Base-by-base conservation (phyloP, 2,797 vertebrate species). In the Molossus alvarezi region DNA sequence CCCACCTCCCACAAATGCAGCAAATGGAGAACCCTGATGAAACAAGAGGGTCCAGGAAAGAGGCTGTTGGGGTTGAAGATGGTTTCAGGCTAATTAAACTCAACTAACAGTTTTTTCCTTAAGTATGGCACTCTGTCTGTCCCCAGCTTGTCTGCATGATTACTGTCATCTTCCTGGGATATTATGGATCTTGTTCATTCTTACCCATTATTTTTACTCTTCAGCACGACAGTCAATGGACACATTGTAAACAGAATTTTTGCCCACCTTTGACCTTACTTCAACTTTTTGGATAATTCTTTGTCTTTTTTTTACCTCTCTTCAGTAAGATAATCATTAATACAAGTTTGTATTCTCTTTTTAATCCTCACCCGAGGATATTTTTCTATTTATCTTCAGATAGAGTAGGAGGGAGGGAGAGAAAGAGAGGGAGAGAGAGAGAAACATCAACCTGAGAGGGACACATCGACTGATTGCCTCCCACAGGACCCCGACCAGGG, bases 241-340 rank as follows among this genome's bases (percentile, higher is more conserved):
- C n/a, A 95, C 15, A 8, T 12, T 6, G 9, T 11, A n/a, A 21
- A 4, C 3, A 9, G 15, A 15, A n/a, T n/a, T 87, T 95, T 75
- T 76, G 15, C 29, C 65, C 9, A 81, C 21, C 25, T 72, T 51
- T 75, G 29, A 82, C 3, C 33, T 76, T 48, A 27, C 53, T 96
- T 88, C 37, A 69, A 67, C 89, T 79, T 80, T 87, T 80, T 62
- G 6, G 2, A n/a, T 73, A 55, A 57, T 58, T 94, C 48, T 95
- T 89, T 72, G 64, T 48, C 17, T 57, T 55, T 65, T 17, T 58
- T 67, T 55, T 72, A 64, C 25, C 72, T 12, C 51, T 88, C 62
- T 75, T 3, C 12, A 41, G 60, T 89, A 23, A 83, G 15, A 60
- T 97, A 15, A 60, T 97, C n/a, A 90, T 41, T 72, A 20, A 76